phyloP scores from a whole-genome alignment of 2,113 vertebrate genomes.

The Onychostoma macrolepis region DNA sequence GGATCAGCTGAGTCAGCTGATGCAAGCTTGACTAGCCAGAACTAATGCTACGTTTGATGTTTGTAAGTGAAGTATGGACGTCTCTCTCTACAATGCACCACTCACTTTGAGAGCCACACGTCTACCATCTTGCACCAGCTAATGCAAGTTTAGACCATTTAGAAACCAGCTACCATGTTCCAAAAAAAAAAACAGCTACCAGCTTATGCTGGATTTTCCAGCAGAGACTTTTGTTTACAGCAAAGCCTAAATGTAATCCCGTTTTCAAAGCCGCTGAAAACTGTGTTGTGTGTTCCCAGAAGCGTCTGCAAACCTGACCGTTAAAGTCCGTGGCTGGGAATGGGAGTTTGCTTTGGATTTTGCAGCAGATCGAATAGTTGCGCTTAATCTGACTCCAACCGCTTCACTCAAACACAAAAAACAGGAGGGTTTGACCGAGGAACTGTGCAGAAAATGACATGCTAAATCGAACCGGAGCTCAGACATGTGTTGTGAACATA shows the following conservation, averaged over 20 bases:
- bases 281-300: slow-evolving; percentile 34
- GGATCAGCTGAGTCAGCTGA: too few relatives aligned
- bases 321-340: slow-evolving; percentile 33
- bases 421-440: neutral
- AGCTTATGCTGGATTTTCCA: neutral
- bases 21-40: too few relatives aligned
- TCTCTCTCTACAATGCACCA: too few relatives aligned
- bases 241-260: slow-evolving; percentile 54
- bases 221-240: slow-evolving; percentile 49
- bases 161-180: slow-evolving; percentile 3
- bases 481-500: slow-evolving; percentile 28
- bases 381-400: slow-evolving; percentile 50
- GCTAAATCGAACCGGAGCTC: slow-evolving; percentile 56
- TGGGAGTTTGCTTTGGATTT: slow-evolving; percentile 55
- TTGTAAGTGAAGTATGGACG: neutral
- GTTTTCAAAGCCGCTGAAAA: slow-evolving; percentile 54
- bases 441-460: slow-evolving; percentile 55
- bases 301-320: slow-evolving; percentile 50
- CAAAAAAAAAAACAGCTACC: neutral
- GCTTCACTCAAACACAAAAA: slow-evolving; percentile 45
- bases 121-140: neutral
- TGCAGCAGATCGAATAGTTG: slow-evolving; percentile 45
- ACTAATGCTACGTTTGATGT: too few relatives aligned
- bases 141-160: neutral
- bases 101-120: neutral